These are phyloP conservation scores for Pyralis farinalis DNA, from an alignment of 2,888 invertebrate species.

Conservation along the genomic window DNA sequence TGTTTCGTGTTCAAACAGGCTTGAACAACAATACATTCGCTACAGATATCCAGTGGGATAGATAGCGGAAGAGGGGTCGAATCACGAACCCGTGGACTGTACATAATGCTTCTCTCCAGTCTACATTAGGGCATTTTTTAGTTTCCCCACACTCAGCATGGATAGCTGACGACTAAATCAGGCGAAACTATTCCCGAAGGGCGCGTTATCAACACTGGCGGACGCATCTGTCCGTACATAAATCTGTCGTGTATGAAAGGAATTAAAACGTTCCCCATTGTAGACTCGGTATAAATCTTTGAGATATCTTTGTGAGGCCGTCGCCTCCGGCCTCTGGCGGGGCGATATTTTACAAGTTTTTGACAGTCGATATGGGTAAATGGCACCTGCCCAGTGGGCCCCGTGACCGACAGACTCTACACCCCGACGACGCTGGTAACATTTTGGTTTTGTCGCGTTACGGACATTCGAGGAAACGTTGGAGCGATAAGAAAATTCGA, in stretches of 20 bases:
- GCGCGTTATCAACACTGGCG: constrained; percentile 51
- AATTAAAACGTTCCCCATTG: constrained; percentile 79
- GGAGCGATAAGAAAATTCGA: no score
- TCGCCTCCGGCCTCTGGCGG: constrained; percentile 67
- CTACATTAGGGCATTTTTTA: neutral
- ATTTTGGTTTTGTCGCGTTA: no score
- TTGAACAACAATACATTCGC: no score
- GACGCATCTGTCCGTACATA: constrained; percentile 74
- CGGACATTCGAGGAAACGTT: no score
- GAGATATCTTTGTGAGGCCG: constrained; percentile 74
- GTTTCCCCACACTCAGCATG: neutral
- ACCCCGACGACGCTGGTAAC: neutral
- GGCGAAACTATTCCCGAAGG: constrained; percentile 29
- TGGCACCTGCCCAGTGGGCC: constrained; percentile 57
- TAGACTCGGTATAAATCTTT: constrained; percentile 76
- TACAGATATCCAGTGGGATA: no score
- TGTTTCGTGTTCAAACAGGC: no score
- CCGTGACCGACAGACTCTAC: neutral
- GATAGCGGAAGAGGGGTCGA: no score
- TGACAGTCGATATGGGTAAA: constrained; percentile 84
- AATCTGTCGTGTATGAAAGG: constrained; percentile 78
- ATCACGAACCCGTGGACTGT: no score
- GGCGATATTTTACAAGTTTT: constrained; percentile 86
- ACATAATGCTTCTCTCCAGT: no score
- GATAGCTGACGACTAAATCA: constrained; percentile 6